Evolutionary conservation across 2,888 invertebrate species (phyloP), one percentile per base, ranked within the genome.

Genomic region (Elysia crispata): DNA sequence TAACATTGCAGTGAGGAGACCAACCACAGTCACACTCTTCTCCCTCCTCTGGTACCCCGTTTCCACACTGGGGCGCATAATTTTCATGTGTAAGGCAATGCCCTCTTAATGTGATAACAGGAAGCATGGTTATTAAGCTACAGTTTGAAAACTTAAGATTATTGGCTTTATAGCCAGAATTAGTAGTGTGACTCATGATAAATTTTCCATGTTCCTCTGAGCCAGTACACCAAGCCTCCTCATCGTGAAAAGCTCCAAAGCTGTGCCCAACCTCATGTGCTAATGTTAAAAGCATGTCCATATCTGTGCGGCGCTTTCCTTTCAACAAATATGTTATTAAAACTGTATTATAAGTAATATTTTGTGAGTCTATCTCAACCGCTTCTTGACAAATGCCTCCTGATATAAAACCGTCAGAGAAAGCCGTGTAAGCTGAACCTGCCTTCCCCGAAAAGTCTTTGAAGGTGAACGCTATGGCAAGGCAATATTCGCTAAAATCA

Each of bases 241-340:
- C 62, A 77, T 90, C 89, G 79, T 90, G 90, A 20, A 81, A 81
- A 80, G 89, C 87, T 13, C 90, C 90, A 83, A 90, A 89, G 81
- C 84, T 86, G 81, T 90, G 90, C 20, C 90, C 90, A 13, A 90
- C 76, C 81, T 90, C 90, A 80, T 90, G 90, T 0, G 86, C 81
- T 0, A 90, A 28, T 6, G 86, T 86, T 8, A 88, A 77, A 1
- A 85, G 81, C 49, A 84, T 77, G 57, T 85, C 82, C 41, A 85
- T 83, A 5, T 28, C 20, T n/a, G 49, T 50, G 5, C 77, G n/a
- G 20, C 78, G 77, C n/a, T 74, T 64, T 11, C 88, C 88, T 72
- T 83, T 87, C 8, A 81, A 62, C 5, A 82, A 23, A 74, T 83
- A 82, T 13, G 89, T 85, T 3, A 90, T 82, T 3, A 88, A n/a